Conservation (phyloP, 30 jellyfish, hydroid and myxozoan genomes). For the Cassiopea xamachana region DNA sequence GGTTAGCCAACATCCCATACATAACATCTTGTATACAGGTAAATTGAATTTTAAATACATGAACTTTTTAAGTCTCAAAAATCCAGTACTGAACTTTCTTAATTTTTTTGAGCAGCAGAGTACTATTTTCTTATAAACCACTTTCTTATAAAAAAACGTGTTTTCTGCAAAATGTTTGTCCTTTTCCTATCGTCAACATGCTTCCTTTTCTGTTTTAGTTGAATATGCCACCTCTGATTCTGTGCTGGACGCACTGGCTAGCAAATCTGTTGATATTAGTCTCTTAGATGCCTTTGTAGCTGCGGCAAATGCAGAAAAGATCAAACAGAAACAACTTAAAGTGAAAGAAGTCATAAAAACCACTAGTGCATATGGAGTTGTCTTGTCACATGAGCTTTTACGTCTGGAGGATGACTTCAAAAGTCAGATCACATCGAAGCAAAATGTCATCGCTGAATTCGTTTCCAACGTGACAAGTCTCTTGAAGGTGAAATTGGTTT, state of each 20-base stretch:
- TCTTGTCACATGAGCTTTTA: slow-evolving; percentile 40
- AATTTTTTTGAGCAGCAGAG: too few relatives aligned
- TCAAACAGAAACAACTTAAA: neutral
- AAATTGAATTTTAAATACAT: too few relatives aligned
- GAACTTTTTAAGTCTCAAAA: too few relatives aligned
- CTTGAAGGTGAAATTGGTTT: slow-evolving; percentile 5
- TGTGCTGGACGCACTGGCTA: slow-evolving; percentile 32
- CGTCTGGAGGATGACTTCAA: slow-evolving; percentile 45
- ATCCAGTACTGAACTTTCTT: too few relatives aligned
- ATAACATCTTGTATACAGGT: too few relatives aligned
- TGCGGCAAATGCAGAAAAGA: slow-evolving; percentile 6
- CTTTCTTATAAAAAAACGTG: too few relatives aligned
- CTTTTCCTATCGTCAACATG: neutral
- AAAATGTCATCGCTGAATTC: slow-evolving; percentile 7
- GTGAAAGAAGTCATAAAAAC: slow-evolving; percentile 33
- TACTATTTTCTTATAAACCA: too few relatives aligned
- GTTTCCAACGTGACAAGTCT: slow-evolving; percentile 33
- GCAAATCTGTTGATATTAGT: slow-evolving; percentile 15
- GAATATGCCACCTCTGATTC: slow-evolving; percentile 1
- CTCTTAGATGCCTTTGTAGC: slow-evolving; percentile 58
- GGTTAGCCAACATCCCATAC: too few relatives aligned
- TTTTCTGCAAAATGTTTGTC: too few relatives aligned
- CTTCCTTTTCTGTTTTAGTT: neutral
- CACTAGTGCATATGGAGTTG: slow-evolving; percentile 41
- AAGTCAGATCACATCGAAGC: slow-evolving; percentile 42